Conservation (phyloP, 2,797 vertebrate species). For the Liparis tanakae region DNA sequence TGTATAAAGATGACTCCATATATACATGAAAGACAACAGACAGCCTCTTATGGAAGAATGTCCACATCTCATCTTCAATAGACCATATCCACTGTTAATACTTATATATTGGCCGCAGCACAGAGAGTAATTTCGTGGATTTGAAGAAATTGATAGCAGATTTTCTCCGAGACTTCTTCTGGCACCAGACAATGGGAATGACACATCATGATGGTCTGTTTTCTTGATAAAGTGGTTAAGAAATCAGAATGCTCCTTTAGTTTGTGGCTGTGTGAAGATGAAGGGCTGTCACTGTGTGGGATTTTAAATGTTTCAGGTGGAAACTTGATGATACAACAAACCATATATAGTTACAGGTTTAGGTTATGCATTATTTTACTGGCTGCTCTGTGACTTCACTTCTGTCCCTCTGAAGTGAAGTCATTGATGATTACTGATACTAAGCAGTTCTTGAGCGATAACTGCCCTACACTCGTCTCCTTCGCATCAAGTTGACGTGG, state of each 20-base stretch:
- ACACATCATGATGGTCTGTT: constrained; percentile 83
- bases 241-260: constrained; percentile 83
- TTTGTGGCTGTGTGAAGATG: constrained; percentile 87
- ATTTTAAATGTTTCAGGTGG: constrained; percentile 80
- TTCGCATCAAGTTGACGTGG: constrained; percentile 18
- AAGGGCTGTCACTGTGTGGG: constrained; percentile 82
- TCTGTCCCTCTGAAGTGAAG: constrained; percentile 81
- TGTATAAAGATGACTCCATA: constrained; percentile 50
- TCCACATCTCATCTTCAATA: constrained; percentile 89
- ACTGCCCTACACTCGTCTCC: background rate
- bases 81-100: constrained; percentile 86
- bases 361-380: constrained; percentile 77
- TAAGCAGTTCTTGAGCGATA: constrained; percentile 16
- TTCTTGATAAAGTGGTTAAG: constrained; percentile 82
- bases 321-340: constrained; percentile 82
- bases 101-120: constrained; percentile 90
- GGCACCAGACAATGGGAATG: constrained; percentile 82
- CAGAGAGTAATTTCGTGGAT: constrained; percentile 85
- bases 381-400: constrained; percentile 67
- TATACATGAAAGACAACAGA: constrained; percentile 67
- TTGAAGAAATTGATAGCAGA: constrained; percentile 93
- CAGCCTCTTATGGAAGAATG: constrained; percentile 84
- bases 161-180: constrained; percentile 80
- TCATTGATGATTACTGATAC: constrained; percentile 21
- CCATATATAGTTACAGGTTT: constrained; percentile 77